Base-by-base conservation (phyloP, 64 coral and sea anemone genomes). In the Porites lutea region DNA sequence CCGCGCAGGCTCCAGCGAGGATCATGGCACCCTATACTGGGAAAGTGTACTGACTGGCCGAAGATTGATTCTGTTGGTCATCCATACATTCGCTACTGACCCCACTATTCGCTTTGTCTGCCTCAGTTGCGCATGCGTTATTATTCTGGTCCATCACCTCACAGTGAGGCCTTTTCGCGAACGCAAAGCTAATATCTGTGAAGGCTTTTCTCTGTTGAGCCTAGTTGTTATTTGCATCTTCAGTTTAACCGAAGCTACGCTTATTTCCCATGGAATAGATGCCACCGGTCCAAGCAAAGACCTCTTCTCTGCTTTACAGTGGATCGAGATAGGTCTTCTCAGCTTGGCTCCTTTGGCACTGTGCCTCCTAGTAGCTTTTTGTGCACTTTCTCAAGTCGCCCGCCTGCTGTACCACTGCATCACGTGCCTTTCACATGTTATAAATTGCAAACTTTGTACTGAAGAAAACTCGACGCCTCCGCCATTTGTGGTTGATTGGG, bases 41-140 rank as follows among this genome's bases (percentile, higher is more conserved):
- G 93, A 98, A 87, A 98, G 96, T 59, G 86, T 98, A 23, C 63
- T 98, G 60, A 95, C 87, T 62, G 90, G 86, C 3, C 79, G 96
- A 12, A 75, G 93, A 9, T 91, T 98, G 20, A 27, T 98, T 2
- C 52, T 98, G 14, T 27, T 98, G 22, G 53, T 46, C 8, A 90
- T 98, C 48, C 65, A 88, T 59, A 87, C 88, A 13, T 89, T 90
- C 14, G 75, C 90, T 45, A 49, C 87, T 6, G 93, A 98, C 48
- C 72, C 96, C 7, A n/a, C 75, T 13, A 59, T 58, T 8, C 68
- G 74, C 19, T 91, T 95, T 3, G 27, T 89, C 5, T 79, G 44
- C 20, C 52, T 95, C 23, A 78, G 75, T 2, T 53, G 89, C 13
- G 74, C 72, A 27, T 93, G 96, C 58, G 82, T 90, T 13, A 9